Conservation (phyloP, 2,797 vertebrate genomes). For the Acipenser ruthenus region DNA sequence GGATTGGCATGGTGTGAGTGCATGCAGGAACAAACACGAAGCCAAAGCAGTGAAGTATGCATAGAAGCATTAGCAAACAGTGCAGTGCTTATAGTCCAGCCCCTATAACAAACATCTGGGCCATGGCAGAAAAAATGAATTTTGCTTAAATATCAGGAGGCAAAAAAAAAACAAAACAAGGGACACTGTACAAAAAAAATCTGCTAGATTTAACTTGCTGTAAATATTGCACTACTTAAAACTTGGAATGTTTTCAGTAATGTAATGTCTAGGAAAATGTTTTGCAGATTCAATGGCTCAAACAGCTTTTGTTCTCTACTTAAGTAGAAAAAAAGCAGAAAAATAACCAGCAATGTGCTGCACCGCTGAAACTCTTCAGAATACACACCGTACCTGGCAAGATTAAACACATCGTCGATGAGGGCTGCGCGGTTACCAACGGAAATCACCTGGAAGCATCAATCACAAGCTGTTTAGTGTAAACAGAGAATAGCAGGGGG, state of each 20-base stretch:
- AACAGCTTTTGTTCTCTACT: neutral
- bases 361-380: constrained; percentile 33
- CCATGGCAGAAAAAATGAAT: too few species aligned
- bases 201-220: constrained; percentile 40
- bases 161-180: constrained; percentile 35
- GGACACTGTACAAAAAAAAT: constrained; percentile 3
- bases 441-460: constrained; percentile 74
- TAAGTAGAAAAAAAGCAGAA: constrained; percentile 15
- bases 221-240: constrained; percentile 45
- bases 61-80: too few species aligned
- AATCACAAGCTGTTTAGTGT: constrained; percentile 18
- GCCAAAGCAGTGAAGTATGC: too few species aligned
- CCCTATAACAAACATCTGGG: too few species aligned
- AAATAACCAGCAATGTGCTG: constrained; percentile 20
- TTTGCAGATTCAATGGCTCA: constrained; percentile 1
- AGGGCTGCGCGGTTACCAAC: constrained; percentile 91
- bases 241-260: constrained; percentile 23
- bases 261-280: constrained; percentile 8
- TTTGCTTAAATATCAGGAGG: constrained; percentile 17
- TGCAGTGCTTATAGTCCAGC: too few species aligned
- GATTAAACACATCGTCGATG: constrained; percentile 92
- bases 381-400: constrained; percentile 80
- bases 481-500: neutral
- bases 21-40: too few species aligned
- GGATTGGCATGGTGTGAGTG: too few species aligned